phyloP scores from a whole-genome alignment of 2,797 vertebrate species.

The Thunnus albacares region DNA sequence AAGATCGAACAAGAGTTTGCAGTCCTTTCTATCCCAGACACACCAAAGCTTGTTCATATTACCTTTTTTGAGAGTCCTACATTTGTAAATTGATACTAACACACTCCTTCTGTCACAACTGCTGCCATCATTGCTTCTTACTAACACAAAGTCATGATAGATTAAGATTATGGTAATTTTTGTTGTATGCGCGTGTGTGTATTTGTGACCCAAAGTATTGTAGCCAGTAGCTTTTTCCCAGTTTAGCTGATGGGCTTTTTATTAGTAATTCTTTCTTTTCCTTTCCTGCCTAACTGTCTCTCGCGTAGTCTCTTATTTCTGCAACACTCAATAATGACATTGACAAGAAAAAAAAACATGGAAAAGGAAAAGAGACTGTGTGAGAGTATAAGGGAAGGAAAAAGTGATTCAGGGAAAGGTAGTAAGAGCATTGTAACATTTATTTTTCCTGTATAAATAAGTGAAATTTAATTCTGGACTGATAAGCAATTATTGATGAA shows the following conservation, averaged over 20 bases:
- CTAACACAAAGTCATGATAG: constrained; percentile 71
- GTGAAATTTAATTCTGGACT: constrained; percentile 33
- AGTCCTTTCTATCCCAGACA: constrained; percentile 69
- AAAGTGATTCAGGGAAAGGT: constrained; percentile 51
- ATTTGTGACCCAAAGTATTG: constrained; percentile 72
- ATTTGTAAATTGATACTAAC: constrained; percentile 83
- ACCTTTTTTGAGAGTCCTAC: constrained; percentile 74
- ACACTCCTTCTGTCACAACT: constrained; percentile 56
- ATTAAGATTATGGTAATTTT: constrained; percentile 65
- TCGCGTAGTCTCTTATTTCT: constrained; percentile 42
- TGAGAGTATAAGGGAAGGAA: constrained; percentile 33
- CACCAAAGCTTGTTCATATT: constrained; percentile 75
- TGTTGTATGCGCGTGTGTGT: constrained; percentile 70
- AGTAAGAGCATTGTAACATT: constrained; percentile 31
- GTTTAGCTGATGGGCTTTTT: constrained; percentile 58
- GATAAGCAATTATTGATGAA: constrained; percentile 37
- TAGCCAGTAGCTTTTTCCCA: constrained; percentile 64
- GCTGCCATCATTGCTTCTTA: constrained; percentile 64
- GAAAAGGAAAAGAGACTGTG: constrained; percentile 43
- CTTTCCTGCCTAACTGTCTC: constrained; percentile 51
- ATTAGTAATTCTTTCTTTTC: constrained; percentile 36
- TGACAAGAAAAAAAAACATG: constrained; percentile 24
- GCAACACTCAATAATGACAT: constrained; percentile 29
- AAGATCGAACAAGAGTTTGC: constrained; percentile 58
- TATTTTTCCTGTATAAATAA: constrained; percentile 33